phyloP scores from a whole-genome alignment of 2,888 invertebrate genomes.

The Ichneumoninae sp. region DNA sequence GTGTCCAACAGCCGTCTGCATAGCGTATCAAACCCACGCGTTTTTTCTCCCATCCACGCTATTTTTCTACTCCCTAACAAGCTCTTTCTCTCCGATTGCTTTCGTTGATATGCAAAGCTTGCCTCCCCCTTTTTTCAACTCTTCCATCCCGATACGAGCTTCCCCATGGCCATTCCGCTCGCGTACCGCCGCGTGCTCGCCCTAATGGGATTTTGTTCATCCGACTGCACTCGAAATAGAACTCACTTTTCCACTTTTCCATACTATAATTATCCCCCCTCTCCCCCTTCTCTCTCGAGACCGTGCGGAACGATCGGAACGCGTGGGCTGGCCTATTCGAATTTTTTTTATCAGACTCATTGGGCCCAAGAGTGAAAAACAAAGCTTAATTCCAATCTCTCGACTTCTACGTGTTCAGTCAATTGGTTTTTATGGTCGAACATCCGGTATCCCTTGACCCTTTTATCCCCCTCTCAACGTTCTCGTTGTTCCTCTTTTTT shows the following conservation, averaged over 20 bases:
- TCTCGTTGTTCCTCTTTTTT: slow-evolving; percentile 11
- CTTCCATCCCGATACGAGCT: background rate
- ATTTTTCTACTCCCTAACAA: slow-evolving; percentile 11
- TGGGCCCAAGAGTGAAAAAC: slow-evolving; percentile 9
- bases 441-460: slow-evolving; percentile 50
- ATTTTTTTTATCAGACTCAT: background rate
- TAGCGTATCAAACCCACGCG: background rate
- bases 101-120: slow-evolving; percentile 30
- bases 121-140: background rate
- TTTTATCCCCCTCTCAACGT: slow-evolving; percentile 2
- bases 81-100: slow-evolving; percentile 32
- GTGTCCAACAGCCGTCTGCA: background rate
- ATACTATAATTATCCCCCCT: slow-evolving; percentile 42
- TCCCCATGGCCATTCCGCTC: slow-evolving; percentile 4
- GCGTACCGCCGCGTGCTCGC: background rate
- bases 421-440: slow-evolving; percentile 57
- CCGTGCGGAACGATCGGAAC: background rate
- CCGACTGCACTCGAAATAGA: slow-evolving; percentile 18
- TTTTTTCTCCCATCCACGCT: background rate
- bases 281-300: background rate
- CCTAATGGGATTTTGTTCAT: slow-evolving; percentile 38
- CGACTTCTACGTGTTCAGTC: slow-evolving; percentile 27
- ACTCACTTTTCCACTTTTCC: slow-evolving; percentile 38
- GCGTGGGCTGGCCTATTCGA: background rate
- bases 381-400: slow-evolving; percentile 49